phyloP scores from a whole-genome alignment of 1,140 invertebrate genomes.

The Drosophila repletoides region DNA sequence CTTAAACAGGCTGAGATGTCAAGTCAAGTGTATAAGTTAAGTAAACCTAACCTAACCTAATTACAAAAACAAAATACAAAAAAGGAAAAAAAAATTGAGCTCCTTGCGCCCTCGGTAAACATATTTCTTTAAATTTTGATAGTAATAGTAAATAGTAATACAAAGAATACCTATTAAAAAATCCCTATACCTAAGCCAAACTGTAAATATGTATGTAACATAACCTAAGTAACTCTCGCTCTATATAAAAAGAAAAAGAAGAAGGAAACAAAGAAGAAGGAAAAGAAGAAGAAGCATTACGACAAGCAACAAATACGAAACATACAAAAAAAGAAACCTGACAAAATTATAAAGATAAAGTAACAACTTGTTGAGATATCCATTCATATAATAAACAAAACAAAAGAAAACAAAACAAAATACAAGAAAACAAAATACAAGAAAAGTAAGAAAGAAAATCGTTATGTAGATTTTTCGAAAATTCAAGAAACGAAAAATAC shows the following conservation, averaged over 20 bases:
- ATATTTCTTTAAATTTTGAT: slow-evolving; percentile 28
- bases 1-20: slow-evolving; percentile 25
- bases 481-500: slow-evolving; percentile 40
- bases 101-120: slow-evolving; percentile 41
- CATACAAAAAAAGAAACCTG: slow-evolving; percentile 74
- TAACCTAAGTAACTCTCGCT: slow-evolving; percentile 43
- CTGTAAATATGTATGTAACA: slow-evolving; percentile 54
- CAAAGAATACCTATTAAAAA: slow-evolving; percentile 4
- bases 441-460: slow-evolving; percentile 33
- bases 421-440: neutral
- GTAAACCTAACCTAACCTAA: slow-evolving; percentile 11
- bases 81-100: neutral
- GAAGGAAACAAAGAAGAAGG: no score
- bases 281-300: slow-evolving; percentile 41
- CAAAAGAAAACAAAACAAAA: slow-evolving; percentile 18
- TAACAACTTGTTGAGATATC: slow-evolving; percentile 66
- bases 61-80: neutral
- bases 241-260: no score
- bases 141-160: slow-evolving; percentile 13
- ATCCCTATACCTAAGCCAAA: slow-evolving; percentile 33
- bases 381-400: slow-evolving; percentile 56
- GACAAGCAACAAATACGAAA: slow-evolving; percentile 61
- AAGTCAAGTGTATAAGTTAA: slow-evolving; percentile 33
- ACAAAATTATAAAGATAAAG: slow-evolving; percentile 67
- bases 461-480: slow-evolving; percentile 48